phyloP scores from a whole-genome alignment of 1,140 invertebrate species.

The Trissolcus basalis region DNA sequence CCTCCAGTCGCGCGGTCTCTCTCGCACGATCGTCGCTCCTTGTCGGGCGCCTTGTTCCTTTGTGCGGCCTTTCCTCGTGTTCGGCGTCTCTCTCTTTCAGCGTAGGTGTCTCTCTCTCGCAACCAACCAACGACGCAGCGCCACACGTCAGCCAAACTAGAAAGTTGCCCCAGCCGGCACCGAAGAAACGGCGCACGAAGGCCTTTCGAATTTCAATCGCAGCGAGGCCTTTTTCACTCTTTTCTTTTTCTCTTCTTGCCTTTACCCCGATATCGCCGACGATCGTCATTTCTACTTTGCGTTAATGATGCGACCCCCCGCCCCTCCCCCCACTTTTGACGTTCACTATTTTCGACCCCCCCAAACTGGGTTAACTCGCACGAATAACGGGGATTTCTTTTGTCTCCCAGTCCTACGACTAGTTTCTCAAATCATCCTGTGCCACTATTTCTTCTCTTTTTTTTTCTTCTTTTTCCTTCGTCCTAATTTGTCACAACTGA shows the following conservation, averaged over 20 bases:
- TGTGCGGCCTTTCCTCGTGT: constrained; percentile 49
- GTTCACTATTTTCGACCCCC: constrained; percentile 11
- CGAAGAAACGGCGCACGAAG: constrained; percentile 66
- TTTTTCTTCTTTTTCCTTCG: too few relatives aligned
- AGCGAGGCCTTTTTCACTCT: constrained; percentile 22
- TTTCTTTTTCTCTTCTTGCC: constrained; percentile 20
- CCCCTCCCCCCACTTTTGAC: neutral
- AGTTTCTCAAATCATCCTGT: too few relatives aligned
- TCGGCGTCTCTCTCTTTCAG: constrained; percentile 20
- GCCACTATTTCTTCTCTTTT: too few relatives aligned
- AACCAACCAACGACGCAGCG: constrained; percentile 52
- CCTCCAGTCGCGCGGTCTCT: constrained; percentile 55
- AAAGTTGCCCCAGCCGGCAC: constrained; percentile 73
- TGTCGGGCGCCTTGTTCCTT: constrained; percentile 34
- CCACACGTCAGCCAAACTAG: constrained; percentile 73
- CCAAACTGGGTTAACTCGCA: constrained; percentile 17
- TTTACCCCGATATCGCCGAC: constrained; percentile 33
- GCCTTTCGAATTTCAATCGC: constrained; percentile 74
- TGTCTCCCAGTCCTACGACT: neutral
- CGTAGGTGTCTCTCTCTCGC: constrained; percentile 17
- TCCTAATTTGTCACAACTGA: too few relatives aligned
- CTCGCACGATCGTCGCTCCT: constrained; percentile 21
- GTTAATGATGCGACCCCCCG: constrained; percentile 8
- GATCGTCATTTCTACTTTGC: constrained; percentile 26
- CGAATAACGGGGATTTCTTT: constrained; percentile 21